Evolutionary conservation across 2,113 vertebrate species (phyloP).

Genomic region (Falcunculus frontatus): DNA sequence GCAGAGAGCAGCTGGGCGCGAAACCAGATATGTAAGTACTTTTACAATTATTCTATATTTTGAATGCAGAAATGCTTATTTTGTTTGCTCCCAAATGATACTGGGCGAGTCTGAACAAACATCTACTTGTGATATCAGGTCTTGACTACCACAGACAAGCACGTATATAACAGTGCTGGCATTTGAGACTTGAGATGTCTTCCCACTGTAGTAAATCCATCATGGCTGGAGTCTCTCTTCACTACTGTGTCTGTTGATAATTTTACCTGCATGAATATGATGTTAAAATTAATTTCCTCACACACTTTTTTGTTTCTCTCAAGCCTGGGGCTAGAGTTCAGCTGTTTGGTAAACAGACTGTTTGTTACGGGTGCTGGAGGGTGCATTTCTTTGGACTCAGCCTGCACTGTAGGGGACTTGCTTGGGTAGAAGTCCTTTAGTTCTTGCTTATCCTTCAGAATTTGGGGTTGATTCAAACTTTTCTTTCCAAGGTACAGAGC

Average conservation of each 20-base stretch:
- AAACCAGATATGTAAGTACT: slow-evolving; percentile 95
- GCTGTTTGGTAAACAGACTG: not conserved
- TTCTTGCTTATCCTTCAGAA: not conserved
- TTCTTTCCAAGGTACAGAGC: not conserved
- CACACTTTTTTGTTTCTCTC: not conserved
- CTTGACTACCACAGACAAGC: not conserved
- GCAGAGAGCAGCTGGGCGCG: slow-evolving; percentile 82
- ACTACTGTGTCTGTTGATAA: not conserved
- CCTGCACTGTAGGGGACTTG: not conserved
- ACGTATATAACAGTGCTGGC: not conserved
- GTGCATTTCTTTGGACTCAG: not conserved
- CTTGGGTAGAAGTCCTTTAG: not conserved
- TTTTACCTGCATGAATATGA: not conserved
- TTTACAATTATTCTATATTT: not conserved
- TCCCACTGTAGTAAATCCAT: not conserved
- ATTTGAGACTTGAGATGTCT: not conserved
- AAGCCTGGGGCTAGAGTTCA: not conserved
- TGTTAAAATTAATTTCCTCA: not conserved
- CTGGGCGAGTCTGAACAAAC: not conserved
- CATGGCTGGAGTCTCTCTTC: not conserved
- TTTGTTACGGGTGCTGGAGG: not conserved
- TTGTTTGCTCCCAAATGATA: not conserved
- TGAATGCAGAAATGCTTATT: not conserved
- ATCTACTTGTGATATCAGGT: not conserved
- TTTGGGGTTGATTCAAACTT: not conserved